Conservation (phyloP, 2,888 invertebrate species). For the Bellardia pandia region DNA sequence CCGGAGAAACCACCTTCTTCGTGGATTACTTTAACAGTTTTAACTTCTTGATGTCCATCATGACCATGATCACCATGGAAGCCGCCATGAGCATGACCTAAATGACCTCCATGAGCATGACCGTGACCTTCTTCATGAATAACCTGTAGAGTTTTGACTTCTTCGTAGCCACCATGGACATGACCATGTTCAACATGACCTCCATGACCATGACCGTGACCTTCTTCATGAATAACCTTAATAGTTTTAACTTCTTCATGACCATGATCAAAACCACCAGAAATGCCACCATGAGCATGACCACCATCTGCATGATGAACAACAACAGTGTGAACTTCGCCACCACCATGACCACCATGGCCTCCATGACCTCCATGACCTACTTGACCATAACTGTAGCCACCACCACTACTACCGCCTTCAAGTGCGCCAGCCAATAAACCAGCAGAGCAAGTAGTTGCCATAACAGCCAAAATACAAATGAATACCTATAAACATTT, state of each 20-base stretch:
- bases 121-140: slow-evolving; percentile 60
- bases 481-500: slow-evolving; percentile 67
- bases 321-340: slow-evolving; percentile 28
- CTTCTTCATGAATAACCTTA: slow-evolving; percentile 58
- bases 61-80: slow-evolving; percentile 41
- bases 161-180: slow-evolving; percentile 18
- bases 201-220: slow-evolving; percentile 1
- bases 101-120: slow-evolving; percentile 59
- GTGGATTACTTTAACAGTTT: slow-evolving; percentile 76
- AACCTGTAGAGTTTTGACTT: slow-evolving; percentile 76
- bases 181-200: slow-evolving; percentile 34
- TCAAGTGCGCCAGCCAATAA: slow-evolving; percentile 51
- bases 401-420: slow-evolving; percentile 42
- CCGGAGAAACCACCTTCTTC: slow-evolving; percentile 50
- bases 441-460: slow-evolving; percentile 68
- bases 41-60: slow-evolving; percentile 73
- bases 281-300: slow-evolving; percentile 47
- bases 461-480: slow-evolving; percentile 69
- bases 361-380: slow-evolving; percentile 20
- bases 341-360: slow-evolving; percentile 48
- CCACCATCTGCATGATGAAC: slow-evolving; percentile 46
- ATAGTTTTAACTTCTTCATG: slow-evolving; percentile 48
- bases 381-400: slow-evolving; percentile 39
- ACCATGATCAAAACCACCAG: slow-evolving; percentile 55
- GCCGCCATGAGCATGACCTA: neutral